These are phyloP conservation scores for Zonitis immaculata DNA, from an alignment of 2,888 invertebrate genomes.

Conservation along the genomic window DNA sequence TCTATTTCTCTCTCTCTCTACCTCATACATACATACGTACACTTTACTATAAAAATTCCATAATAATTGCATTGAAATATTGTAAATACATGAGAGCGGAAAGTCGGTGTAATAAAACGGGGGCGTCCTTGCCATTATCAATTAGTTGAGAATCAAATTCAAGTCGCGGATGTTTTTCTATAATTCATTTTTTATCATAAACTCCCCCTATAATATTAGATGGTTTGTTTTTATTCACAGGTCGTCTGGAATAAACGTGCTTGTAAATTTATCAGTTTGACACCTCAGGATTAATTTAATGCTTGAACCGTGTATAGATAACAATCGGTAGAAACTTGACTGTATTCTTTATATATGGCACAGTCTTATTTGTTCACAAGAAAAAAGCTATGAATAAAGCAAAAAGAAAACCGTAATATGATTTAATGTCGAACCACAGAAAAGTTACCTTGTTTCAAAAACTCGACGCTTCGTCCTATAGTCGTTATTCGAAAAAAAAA, in stretches of 20 bases:
- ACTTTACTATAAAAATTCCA: too few species aligned
- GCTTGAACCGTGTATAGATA: not conserved
- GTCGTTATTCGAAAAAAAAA: not conserved
- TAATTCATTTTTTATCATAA: not conserved
- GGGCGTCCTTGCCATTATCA: too few species aligned
- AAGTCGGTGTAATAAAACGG: too few species aligned
- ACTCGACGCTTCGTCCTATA: not conserved
- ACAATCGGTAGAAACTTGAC: not conserved
- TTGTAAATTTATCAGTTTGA: conserved; percentile 1
- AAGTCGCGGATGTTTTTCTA: too few species aligned
- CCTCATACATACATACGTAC: too few species aligned
- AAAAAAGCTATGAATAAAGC: too few species aligned
- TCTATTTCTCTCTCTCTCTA: not conserved
- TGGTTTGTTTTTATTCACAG: not conserved
- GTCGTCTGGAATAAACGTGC: not conserved
- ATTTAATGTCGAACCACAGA: conserved; percentile 10
- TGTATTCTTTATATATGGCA: not conserved
- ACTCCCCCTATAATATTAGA: not conserved
- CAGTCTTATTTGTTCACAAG: too few species aligned
- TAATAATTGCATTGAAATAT: too few species aligned
- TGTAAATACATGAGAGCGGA: too few species aligned
- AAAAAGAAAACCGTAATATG: conserved; percentile 6
- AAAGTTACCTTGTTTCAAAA: conserved; percentile 10
- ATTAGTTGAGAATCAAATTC: too few species aligned
- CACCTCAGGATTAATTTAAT: conserved; percentile 1